Evolutionary conservation across 35 echinoderm and acorn worm species (phyloP).

Genomic region (Lytechinus variegatus): DNA sequence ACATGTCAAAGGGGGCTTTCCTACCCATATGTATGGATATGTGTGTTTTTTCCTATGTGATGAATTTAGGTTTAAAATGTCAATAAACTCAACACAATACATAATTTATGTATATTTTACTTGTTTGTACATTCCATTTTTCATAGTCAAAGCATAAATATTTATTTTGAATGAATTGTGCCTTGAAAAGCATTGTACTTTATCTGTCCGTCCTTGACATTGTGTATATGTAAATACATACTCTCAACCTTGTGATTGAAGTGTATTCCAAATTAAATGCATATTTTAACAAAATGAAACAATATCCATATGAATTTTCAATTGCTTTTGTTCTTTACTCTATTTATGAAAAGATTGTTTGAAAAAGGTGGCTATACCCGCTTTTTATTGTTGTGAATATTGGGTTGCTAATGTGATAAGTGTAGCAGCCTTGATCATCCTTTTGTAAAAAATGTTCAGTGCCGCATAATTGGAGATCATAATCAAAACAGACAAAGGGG

Average conservation of each 20-base stretch:
- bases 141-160: background rate
- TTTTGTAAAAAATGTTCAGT: too few relatives aligned
- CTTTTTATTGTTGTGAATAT: too few relatives aligned
- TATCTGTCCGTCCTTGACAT: background rate
- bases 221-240: background rate
- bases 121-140: background rate
- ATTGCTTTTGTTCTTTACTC: background rate
- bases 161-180: slow-evolving; percentile 14
- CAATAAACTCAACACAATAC: background rate
- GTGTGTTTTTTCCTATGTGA: background rate
- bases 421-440: too few relatives aligned
- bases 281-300: background rate
- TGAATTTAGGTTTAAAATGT: background rate
- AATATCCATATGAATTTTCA: background rate
- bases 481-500: too few relatives aligned
- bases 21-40: background rate
- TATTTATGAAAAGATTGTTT: too few relatives aligned
- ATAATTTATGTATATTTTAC: background rate
- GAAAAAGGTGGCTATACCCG: too few relatives aligned
- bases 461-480: too few relatives aligned
- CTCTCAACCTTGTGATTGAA: background rate
- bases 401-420: too few relatives aligned
- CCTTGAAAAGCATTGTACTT: background rate
- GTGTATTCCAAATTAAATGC: background rate
- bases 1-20: background rate